These are phyloP conservation scores for Agrotis ipsilon DNA, from an alignment of 2,888 invertebrate species.

Conservation along the genomic window DNA sequence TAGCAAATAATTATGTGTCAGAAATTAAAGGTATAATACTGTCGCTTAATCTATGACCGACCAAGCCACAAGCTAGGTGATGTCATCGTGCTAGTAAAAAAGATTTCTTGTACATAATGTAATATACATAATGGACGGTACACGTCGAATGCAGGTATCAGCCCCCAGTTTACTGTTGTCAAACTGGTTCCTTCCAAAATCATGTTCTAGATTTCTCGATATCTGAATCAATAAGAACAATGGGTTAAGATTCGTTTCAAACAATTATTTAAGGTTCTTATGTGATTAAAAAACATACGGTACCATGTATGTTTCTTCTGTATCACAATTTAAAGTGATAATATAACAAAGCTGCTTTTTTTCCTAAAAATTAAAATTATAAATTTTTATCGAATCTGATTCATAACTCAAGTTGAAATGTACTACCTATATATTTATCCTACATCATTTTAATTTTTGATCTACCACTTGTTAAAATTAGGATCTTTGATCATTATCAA, in stretches of 20 bases:
- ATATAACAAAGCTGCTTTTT: too few species aligned
- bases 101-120: conserved; percentile 29
- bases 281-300: too few species aligned
- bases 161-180: background rate
- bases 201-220: background rate
- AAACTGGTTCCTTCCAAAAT: conserved; percentile 45
- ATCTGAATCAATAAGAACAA: background rate
- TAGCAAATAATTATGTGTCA: too few species aligned
- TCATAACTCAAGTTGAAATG: too few species aligned
- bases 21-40: conserved; percentile 46
- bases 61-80: conserved; percentile 52
- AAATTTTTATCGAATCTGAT: too few species aligned
- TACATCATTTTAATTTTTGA: too few species aligned
- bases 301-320: too few species aligned
- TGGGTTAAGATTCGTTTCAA: background rate
- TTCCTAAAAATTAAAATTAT: too few species aligned
- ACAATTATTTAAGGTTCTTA: background rate
- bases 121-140: conserved; percentile 21
- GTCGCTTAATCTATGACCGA: conserved; percentile 55
- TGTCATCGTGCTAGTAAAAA: conserved; percentile 58
- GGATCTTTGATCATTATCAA: too few species aligned
- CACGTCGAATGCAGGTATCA: conserved; percentile 14
- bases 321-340: too few species aligned
- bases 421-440: too few species aligned
- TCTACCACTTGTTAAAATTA: too few species aligned